These are phyloP conservation scores for Dryadula phaetusa DNA, from an alignment of 2,888 invertebrate species.

Conservation along the genomic window DNA sequence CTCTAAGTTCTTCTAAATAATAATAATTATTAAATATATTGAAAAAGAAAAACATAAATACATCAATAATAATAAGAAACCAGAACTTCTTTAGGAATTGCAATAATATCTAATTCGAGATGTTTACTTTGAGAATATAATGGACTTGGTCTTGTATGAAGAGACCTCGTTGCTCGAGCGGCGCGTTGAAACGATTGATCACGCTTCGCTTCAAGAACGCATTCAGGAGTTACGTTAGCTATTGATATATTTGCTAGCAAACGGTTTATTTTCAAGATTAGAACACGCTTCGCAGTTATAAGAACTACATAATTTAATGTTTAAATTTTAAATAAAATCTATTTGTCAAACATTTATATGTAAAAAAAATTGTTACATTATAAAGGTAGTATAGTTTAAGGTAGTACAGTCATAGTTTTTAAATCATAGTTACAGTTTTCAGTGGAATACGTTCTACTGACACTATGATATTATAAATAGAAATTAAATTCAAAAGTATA, in stretches of 20 bases:
- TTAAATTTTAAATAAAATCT: background rate
- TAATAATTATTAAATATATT: no score
- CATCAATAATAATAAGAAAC: no score
- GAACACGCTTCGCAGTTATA: background rate
- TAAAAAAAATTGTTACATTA: no score
- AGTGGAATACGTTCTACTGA: no score
- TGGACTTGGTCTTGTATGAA: constrained; percentile 18
- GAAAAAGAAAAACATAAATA: no score
- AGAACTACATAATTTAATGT: background rate
- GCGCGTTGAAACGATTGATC: constrained; percentile 23
- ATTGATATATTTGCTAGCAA: constrained; percentile 8
- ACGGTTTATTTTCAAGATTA: constrained; percentile 7
- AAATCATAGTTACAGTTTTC: no score
- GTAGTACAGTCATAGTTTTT: no score
- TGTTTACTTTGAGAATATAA: constrained; percentile 20
- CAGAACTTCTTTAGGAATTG: constrained; percentile 11
- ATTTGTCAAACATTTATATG: no score
- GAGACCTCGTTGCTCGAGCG: constrained; percentile 19
- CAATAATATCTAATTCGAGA: background rate
- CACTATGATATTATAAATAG: no score
- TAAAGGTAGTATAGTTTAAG: no score
- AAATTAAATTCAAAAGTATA: no score
- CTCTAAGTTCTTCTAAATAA: no score
- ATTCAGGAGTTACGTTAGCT: constrained; percentile 1
- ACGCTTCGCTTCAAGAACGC: constrained; percentile 23